These are phyloP conservation scores for Hydraecia micacea DNA, from an alignment of 2,888 invertebrate species.

Conservation along the genomic window DNA sequence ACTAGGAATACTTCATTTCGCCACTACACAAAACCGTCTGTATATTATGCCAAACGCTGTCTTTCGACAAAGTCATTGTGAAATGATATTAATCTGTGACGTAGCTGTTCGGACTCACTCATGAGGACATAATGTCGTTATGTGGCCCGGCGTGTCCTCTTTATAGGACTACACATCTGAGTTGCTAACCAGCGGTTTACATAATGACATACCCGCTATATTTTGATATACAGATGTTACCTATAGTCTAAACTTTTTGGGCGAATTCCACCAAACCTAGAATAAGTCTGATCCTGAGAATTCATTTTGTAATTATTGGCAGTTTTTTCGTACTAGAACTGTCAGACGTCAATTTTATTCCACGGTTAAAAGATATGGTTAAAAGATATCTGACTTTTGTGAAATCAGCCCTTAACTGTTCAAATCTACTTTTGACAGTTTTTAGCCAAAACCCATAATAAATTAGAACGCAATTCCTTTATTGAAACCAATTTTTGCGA, in stretches of 20 bases:
- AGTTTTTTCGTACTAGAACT: neutral
- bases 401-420: neutral
- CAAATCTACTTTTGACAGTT: too few species aligned
- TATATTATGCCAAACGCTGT: neutral
- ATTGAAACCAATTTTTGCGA: neutral
- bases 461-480: neutral
- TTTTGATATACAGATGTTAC: neutral
- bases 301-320: neutral
- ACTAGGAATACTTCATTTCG: neutral
- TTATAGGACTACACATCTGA: constrained; percentile 17
- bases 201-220: neutral
- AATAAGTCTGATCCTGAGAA: neutral
- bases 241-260: neutral
- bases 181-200: constrained; percentile 11
- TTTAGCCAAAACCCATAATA: neutral
- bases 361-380: too few species aligned
- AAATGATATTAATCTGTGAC: constrained; percentile 12
- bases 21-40: neutral
- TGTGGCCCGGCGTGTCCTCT: constrained; percentile 13
- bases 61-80: neutral
- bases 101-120: constrained; percentile 22
- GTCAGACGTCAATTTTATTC: too few species aligned
- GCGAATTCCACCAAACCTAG: neutral
- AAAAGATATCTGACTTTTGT: too few species aligned
- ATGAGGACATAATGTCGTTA: constrained; percentile 34